Base-by-base conservation (phyloP, 2,888 invertebrate species). In the Bombylius major region DNA sequence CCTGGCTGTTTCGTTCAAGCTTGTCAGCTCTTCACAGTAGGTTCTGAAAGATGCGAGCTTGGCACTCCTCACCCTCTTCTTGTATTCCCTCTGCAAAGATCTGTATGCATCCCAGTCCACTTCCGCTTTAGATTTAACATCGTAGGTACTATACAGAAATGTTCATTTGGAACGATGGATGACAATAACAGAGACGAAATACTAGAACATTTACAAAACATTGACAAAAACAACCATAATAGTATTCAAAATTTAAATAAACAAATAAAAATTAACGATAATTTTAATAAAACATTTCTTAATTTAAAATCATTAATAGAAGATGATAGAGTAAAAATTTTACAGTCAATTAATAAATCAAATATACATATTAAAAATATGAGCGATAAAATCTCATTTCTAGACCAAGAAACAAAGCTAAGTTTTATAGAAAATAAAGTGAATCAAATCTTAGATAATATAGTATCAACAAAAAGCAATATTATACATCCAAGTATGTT, bases 311-410 rank as follows among this genome's bases (percentile, higher is more conserved):
- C 23, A 23, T 23, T 23, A 23, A 23, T 23, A 23, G 23, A 23
- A 23, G 23, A 23, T 23, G 23, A 23, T 23, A 23, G 23, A 3
- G 23, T 39, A 50, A 23, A 42, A 48, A 48, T 44, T 56, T 39
- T 56, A 55, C 46, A 11, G 53, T 39, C 59, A 58, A 50, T 55
- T 56, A 23, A 55, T 49, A 56, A 56, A 56, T 12, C 57, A 57
- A 14, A 53, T 36, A 23, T 51, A 56, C 34, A 36, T 36, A 36
- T 36, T 36, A 36, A 36, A 36, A 36, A 36, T 9, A 36, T 36
- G 4, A 36, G 4, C 6, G 4, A 36, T 9, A 36, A 36, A 36
- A 36, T 3, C 4, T 36, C 23, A 23, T 23, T 23, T 3, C 23
- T 23, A 23, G 23, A 23, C 3, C 23, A 23, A 23, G 23, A 23